A percentile compares a stretch with the other conserved stretches of the same genome.
phyloP scores from a whole-genome alignment of 1,140 invertebrate genomes.

The Meloidogyne floridensis region DNA sequence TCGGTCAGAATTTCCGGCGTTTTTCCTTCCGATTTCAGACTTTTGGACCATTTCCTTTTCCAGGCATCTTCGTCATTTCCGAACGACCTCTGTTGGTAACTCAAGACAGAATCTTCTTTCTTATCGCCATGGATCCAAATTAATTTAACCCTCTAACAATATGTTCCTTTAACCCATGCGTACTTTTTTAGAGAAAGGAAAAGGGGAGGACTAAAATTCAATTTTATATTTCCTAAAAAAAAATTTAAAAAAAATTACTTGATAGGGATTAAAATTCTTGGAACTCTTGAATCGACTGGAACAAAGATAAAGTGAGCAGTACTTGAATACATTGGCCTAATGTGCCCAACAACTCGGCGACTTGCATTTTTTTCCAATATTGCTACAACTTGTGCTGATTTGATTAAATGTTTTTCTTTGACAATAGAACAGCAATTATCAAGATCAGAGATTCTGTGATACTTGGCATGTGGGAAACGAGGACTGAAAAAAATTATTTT shows the following conservation, averaged over 20 bases:
- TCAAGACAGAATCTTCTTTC: too few species aligned
- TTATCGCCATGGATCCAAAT: too few species aligned
- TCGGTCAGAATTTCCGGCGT: too few species aligned
- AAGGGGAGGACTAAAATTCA: too few species aligned
- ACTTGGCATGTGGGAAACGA: conserved; percentile 7
- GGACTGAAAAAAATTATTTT: neutral
- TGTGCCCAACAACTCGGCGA: conserved; percentile 67
- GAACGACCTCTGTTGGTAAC: too few species aligned
- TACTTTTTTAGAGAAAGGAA: too few species aligned
- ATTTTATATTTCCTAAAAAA: too few species aligned
- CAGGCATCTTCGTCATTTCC: too few species aligned
- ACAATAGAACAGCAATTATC: neutral
- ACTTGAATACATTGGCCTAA: conserved; percentile 72
- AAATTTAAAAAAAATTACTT: conserved; percentile 56
- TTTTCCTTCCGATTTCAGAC: too few species aligned
- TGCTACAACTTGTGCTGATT: conserved; percentile 26
- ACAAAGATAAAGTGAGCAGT: conserved; percentile 72
- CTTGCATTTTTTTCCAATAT: conserved; percentile 17
- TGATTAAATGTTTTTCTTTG: conserved; percentile 12
- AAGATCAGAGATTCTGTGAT: conserved; percentile 18
- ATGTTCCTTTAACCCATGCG: too few species aligned
- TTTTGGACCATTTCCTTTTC: too few species aligned
- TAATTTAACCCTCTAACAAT: too few species aligned
- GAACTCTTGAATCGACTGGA: conserved; percentile 77
- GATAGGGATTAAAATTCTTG: conserved; percentile 74